These are phyloP conservation scores for Lota lota DNA, from an alignment of 2,113 vertebrate genomes.

Conservation along the genomic window DNA sequence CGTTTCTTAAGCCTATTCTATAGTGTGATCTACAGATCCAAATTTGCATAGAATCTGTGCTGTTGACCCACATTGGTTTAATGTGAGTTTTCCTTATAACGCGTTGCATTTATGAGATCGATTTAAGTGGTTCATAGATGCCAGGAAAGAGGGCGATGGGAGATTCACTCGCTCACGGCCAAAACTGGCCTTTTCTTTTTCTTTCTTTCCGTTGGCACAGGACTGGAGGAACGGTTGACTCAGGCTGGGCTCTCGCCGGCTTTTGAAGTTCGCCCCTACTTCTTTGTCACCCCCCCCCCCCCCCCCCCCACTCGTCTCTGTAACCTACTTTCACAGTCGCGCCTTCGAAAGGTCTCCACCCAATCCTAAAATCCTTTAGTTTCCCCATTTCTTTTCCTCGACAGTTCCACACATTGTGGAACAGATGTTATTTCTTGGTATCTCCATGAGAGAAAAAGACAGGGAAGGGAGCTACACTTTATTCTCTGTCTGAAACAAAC, in stretches of 20 bases:
- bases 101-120: no score
- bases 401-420: no score
- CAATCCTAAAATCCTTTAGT: not conserved
- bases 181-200: conserved; percentile 60
- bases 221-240: conserved; percentile 74
- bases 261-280: conserved; percentile 54
- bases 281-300: conserved; percentile 23
- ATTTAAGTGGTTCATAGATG: conserved; percentile 56
- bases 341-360: conserved; percentile 49
- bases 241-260: conserved; percentile 46
- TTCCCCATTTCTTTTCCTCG: not conserved
- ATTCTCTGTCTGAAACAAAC: conserved; percentile 14
- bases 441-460: no score
- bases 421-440: no score
- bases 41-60: no score
- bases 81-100: no score
- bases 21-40: no score
- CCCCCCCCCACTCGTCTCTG: conserved; percentile 33
- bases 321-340: conserved; percentile 18
- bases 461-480: not conserved
- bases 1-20: no score
- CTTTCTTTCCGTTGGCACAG: conserved; percentile 73
- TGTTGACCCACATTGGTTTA: no score
- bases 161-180: conserved; percentile 56
- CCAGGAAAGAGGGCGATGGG: conserved; percentile 50